Percentiles rank a stretch among this genome's conserved stretches.
phyloP scores from a whole-genome alignment of 2,888 invertebrate species.

The Hyppa rectilinea region DNA sequence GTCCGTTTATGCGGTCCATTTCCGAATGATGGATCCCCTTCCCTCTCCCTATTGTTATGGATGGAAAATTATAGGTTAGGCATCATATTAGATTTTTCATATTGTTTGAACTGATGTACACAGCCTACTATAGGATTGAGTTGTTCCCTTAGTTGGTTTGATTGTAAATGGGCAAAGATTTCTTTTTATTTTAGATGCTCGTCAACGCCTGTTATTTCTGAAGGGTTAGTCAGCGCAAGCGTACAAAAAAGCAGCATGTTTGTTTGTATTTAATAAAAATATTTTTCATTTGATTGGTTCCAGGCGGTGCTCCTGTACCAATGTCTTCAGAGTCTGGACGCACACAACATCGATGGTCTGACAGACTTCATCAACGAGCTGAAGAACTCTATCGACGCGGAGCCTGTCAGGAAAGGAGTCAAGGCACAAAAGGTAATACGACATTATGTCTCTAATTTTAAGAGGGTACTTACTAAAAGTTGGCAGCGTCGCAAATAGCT shows the following conservation, averaged over 20 bases:
- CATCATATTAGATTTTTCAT: neutral
- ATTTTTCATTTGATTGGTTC: slow-evolving; percentile 24
- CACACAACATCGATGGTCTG: slow-evolving; percentile 94
- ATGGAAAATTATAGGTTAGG: neutral
- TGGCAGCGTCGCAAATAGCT: neutral
- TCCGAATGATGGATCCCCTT: neutral
- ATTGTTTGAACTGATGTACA: neutral
- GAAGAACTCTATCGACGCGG: slow-evolving; percentile 93
- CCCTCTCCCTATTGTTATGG: neutral
- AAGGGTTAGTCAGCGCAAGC: no score
- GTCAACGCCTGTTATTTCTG: no score
- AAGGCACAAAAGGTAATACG: slow-evolving; percentile 95
- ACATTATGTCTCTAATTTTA: neutral
- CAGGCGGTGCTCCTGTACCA: slow-evolving; percentile 96
- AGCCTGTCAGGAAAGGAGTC: slow-evolving; percentile 95
- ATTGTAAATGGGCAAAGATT: neutral
- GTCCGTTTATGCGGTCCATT: slow-evolving; percentile 8
- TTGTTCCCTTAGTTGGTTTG: neutral
- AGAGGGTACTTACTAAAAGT: neutral
- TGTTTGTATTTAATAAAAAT: no score
- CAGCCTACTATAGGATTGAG: neutral
- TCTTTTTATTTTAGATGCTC: neutral
- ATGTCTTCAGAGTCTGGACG: slow-evolving; percentile 93
- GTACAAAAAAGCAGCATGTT: no score
- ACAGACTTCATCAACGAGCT: slow-evolving; percentile 94